Evolutionary conservation across 1,140 invertebrate species (phyloP).

Genomic region (Oreohelix idahoensis): DNA sequence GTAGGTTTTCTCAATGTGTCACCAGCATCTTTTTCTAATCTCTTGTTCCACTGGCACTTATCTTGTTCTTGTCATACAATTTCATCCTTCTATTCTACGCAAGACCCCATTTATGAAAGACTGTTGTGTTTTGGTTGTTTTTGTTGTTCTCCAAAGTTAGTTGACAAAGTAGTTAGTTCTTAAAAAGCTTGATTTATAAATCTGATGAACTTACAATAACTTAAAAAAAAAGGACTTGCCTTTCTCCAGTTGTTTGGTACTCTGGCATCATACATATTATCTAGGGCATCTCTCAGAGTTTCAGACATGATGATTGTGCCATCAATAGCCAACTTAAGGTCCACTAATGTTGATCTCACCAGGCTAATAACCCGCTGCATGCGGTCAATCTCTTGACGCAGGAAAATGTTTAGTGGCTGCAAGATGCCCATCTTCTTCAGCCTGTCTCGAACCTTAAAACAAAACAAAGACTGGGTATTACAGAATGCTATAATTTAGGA

Average conservation of each 20-base stretch:
- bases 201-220: too few relatives aligned
- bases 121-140: too few relatives aligned
- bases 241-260: constrained; percentile 93
- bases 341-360: constrained; percentile 86
- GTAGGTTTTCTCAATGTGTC: too few relatives aligned
- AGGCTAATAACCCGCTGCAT: constrained; percentile 89
- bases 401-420: constrained; percentile 79
- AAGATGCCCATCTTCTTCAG: constrained; percentile 76
- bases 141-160: too few relatives aligned
- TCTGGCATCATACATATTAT: constrained; percentile 96
- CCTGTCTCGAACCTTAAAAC: constrained; percentile 68
- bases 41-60: too few relatives aligned
- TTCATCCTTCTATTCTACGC: too few relatives aligned
- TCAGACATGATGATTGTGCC: constrained; percentile 98
- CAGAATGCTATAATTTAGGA: too few relatives aligned
- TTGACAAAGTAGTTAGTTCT: too few relatives aligned
- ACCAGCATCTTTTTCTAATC: too few relatives aligned
- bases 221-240: constrained; percentile 76
- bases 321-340: constrained; percentile 95
- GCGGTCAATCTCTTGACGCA: constrained; percentile 94
- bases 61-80: too few relatives aligned
- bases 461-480: background rate
- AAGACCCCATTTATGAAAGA: too few relatives aligned
- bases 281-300: constrained; percentile 87
- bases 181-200: too few relatives aligned